These are phyloP conservation scores for Leptinotarsa juncta DNA, from an alignment of 2,888 invertebrate genomes.

Conservation along the genomic window DNA sequence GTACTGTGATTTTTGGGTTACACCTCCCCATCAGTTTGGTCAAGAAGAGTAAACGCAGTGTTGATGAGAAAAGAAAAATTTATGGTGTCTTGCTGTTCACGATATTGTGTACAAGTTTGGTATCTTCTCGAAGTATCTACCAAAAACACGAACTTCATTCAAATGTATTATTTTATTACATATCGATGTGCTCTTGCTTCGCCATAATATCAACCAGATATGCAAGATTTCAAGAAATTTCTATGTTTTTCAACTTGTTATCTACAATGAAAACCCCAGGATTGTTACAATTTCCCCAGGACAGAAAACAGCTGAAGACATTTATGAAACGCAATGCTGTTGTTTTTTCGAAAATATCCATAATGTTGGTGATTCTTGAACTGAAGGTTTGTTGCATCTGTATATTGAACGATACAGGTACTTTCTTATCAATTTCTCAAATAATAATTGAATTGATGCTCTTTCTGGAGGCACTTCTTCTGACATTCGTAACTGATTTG, in stretches of 20 bases:
- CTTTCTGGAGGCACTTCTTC: constrained; percentile 29
- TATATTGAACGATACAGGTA: neutral
- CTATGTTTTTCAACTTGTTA: constrained; percentile 20
- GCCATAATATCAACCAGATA: constrained; percentile 24
- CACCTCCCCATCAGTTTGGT: constrained; percentile 24
- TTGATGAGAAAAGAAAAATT: constrained; percentile 28
- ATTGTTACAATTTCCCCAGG: neutral
- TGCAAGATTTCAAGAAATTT: constrained; percentile 27
- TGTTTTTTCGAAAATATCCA: neutral
- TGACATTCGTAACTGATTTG: constrained; percentile 24
- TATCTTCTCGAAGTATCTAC: constrained; percentile 8
- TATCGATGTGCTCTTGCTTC: constrained; percentile 20
- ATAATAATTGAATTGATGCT: constrained; percentile 29
- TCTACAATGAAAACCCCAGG: constrained; percentile 10
- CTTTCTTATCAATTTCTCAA: constrained; percentile 4
- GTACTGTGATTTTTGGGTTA: constrained; percentile 25
- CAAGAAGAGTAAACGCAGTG: neutral
- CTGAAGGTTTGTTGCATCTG: constrained; percentile 13
- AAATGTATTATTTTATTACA: constrained; percentile 7
- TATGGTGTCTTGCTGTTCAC: constrained; percentile 26
- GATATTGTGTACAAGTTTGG: constrained; percentile 22
- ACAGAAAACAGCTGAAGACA: neutral
- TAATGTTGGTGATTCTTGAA: neutral
- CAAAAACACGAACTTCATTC: neutral
- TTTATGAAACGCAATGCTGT: constrained; percentile 7